phyloP scores from a whole-genome alignment of 2,113 vertebrate species.

The Bubo scandiacus region DNA sequence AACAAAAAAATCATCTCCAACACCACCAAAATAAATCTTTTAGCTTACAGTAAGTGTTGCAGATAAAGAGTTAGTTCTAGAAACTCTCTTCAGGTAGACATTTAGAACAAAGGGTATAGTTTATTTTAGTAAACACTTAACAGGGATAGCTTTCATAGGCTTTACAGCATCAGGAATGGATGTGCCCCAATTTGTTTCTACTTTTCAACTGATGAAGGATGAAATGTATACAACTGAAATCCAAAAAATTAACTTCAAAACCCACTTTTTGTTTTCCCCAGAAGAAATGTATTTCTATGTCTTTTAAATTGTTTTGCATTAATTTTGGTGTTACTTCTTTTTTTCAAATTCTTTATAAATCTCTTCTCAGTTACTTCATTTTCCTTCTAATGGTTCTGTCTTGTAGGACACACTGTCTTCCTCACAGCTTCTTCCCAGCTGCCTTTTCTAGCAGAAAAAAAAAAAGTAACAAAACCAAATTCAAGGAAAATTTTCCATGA shows the following conservation, averaged over 20 bases:
- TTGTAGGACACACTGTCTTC: background rate
- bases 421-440: background rate
- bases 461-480: background rate
- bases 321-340: background rate
- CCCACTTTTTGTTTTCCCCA: rapidly evolving
- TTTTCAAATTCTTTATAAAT: background rate
- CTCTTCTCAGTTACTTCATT: background rate
- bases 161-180: background rate
- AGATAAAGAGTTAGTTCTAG: background rate
- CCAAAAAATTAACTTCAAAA: background rate
- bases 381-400: background rate
- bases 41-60: background rate
- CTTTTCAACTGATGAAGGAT: background rate
- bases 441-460: background rate
- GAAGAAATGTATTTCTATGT: background rate
- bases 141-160: background rate
- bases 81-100: background rate
- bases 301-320: background rate
- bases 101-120: background rate
- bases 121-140: background rate
- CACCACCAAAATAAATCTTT: background rate
- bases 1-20: background rate
- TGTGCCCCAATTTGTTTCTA: background rate
- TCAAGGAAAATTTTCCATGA: background rate
- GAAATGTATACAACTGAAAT: background rate